Evolutionary conservation across 2,113 vertebrate genomes (phyloP).

Genomic region (Phasianus colchicus): DNA sequence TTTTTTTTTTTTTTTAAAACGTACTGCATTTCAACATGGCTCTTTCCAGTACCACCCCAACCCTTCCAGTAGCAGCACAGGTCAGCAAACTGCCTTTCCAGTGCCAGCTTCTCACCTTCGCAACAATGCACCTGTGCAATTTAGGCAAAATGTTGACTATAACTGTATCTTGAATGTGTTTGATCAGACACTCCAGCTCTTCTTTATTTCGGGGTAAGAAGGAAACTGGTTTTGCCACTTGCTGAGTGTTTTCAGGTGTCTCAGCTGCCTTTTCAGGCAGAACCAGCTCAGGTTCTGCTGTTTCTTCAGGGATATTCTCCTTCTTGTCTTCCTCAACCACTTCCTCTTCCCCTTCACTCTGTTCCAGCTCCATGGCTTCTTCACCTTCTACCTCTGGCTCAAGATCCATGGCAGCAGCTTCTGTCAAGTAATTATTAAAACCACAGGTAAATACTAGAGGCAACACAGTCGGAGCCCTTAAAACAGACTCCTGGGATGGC

Average conservation of each 20-base stretch:
- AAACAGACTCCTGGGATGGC: neutral
- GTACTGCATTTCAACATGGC: neutral
- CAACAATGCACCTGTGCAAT: slow-evolving; percentile 90
- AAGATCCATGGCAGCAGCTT: slow-evolving; percentile 47
- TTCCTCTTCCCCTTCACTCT: slow-evolving; percentile 71
- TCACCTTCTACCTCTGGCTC: slow-evolving; percentile 64
- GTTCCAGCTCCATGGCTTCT: slow-evolving; percentile 78
- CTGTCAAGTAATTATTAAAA: slow-evolving; percentile 44
- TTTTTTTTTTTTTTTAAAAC: neutral
- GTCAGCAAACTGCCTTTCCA: neutral
- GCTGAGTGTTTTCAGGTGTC: neutral
- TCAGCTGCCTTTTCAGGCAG: neutral
- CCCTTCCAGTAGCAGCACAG: neutral
- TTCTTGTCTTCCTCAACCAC: slow-evolving; percentile 41
- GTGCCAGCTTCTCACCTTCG: slow-evolving; percentile 81
- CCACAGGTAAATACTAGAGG: neutral
- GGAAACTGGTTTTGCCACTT: slow-evolving; percentile 42
- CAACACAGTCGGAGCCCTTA: neutral
- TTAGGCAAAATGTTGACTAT: slow-evolving; percentile 87
- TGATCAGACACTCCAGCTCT: slow-evolving; percentile 85
- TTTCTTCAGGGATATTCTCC: neutral
- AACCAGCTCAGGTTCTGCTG: neutral
- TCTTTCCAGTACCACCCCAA: neutral
- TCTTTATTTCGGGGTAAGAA: slow-evolving; percentile 87
- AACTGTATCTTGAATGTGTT: slow-evolving; percentile 86